Base-by-base conservation (phyloP, 1,140 invertebrate species). In the Aphaenogaster rudis region DNA sequence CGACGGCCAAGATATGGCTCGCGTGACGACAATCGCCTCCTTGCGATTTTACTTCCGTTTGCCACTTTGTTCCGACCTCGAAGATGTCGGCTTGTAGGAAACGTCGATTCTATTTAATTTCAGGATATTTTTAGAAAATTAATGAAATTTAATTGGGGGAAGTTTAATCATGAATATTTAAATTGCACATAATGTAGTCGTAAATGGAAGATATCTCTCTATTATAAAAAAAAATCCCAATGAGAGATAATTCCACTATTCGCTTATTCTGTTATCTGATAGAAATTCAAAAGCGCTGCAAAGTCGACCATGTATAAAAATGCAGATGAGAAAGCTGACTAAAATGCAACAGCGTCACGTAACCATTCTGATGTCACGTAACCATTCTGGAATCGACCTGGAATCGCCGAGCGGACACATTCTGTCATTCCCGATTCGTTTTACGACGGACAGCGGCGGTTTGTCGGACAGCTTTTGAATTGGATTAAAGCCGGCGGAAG, bases 381-480 rank as follows among this genome's bases (percentile, higher is more conserved):
- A 81, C 66, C 21, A 36, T 69, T 71, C 15, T 28, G 13, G 36
- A 69, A 69, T 81, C 66, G 50, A 42, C 39, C 77, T 66, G 45
- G 17, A 50, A 79, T 66, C 11, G 15, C 21, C 13, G 9, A 71
- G 66, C 88, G 50, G 81, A 82, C 90, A 77, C 85, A 33, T 76
- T 36, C 84, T 48, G 66, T 84, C 66, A 59, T 39, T 87, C 84
- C 67, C 80, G 67, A 89, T 91, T 90, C 90, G 86, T 90, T 92
- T 90, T 71, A 89, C 63, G 86, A 78, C 77, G 79, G 90, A 88
- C 87, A 90, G 69, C 63, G 67, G 86, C 66, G 54, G 67, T 78
- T 86, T 85, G 89, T 92, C 88, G 86, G 91, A 89, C 87, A 90
- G 91, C 87, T 89, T 88, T 92, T 69, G 89, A 88, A 92, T 92